A percentile compares a stretch with the other conserved stretches of the same genome.
These are phyloP conservation scores for Okamejei kenojei DNA, from an alignment of 2,797 vertebrate species.

Conservation along the genomic window DNA sequence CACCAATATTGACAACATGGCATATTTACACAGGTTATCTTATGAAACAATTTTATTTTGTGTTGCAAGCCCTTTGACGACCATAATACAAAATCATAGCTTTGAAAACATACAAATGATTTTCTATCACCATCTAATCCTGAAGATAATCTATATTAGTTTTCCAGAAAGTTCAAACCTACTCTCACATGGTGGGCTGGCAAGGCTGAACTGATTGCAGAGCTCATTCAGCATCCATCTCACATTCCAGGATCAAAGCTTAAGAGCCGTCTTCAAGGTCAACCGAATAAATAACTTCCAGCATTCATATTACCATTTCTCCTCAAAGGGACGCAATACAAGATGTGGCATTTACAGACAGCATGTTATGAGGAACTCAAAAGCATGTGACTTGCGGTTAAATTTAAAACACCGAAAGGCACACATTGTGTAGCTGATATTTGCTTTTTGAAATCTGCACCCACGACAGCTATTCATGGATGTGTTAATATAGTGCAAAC, in stretches of 20 bases:
- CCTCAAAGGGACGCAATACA: neutral
- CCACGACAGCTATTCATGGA: neutral
- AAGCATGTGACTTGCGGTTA: neutral
- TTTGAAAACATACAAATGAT: conserved; percentile 26
- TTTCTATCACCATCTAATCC: neutral
- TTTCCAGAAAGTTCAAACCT: conserved; percentile 17
- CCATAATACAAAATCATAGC: neutral
- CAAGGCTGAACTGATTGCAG: neutral
- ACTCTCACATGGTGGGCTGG: neutral
- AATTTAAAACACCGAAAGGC: neutral
- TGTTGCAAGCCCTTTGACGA: conserved; percentile 3
- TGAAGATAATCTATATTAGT: neutral
- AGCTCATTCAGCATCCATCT: neutral
- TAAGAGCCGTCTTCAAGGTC: neutral
- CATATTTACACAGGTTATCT: neutral
- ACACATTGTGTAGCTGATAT: neutral
- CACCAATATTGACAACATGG: neutral
- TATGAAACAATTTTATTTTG: neutral
- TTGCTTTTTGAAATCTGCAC: neutral
- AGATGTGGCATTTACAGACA: neutral
- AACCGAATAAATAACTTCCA: neutral
- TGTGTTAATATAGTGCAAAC: neutral
- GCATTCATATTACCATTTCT: neutral
- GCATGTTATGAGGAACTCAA: neutral
- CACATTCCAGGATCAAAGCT: neutral